Conservation (phyloP, 2,113 vertebrate species). For the Chaetorhynchus papuensis region DNA sequence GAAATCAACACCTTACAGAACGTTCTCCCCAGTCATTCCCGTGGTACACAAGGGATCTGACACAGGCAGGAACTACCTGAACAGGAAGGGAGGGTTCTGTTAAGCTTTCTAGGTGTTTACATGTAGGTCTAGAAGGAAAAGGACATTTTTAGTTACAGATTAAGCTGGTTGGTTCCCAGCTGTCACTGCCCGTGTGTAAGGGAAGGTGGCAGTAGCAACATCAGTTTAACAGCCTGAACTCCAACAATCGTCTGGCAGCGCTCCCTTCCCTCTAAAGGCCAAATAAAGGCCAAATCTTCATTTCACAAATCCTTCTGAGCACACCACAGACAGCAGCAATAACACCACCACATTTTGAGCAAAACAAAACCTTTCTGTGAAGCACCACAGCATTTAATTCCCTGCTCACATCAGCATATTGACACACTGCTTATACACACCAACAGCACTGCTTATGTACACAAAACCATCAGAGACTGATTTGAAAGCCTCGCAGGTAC, state of each 20-base stretch:
- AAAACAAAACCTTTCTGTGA: neutral
- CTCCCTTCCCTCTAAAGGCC: neutral
- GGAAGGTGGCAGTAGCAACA: neutral
- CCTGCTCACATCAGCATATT: neutral
- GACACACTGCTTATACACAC: neutral
- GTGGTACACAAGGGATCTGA: neutral
- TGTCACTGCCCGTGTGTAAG: neutral
- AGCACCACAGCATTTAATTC: neutral
- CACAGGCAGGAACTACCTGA: neutral
- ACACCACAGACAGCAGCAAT: neutral
- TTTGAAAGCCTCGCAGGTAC: accelerated
- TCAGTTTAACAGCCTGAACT: neutral
- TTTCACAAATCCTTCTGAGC: neutral
- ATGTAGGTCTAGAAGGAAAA: neutral
- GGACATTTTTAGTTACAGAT: neutral
- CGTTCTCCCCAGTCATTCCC: neutral
- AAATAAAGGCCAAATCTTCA: neutral
- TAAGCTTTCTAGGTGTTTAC: neutral
- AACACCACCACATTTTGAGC: neutral
- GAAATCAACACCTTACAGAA: neutral
- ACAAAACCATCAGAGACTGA: neutral
- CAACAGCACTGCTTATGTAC: neutral
- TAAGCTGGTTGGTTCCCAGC: neutral
- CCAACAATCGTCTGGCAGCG: neutral
- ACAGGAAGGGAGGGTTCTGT: neutral